Evolutionary conservation across 1,140 invertebrate genomes (phyloP).

Genomic region (Trichomalopsis sarcophagae): DNA sequence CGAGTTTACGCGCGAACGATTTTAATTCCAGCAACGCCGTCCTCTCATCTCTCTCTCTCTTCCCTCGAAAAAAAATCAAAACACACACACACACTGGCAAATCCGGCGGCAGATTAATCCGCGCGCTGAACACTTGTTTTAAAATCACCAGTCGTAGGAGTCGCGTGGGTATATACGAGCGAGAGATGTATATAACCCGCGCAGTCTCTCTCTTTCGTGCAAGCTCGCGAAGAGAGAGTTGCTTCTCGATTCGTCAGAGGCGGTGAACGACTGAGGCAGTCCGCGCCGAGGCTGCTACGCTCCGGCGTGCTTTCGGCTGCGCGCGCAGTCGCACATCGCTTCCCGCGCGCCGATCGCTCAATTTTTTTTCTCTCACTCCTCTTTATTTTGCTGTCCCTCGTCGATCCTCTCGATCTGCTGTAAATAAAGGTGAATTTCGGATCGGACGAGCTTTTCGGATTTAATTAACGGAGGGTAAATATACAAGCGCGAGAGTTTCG

Average conservation of each 20-base stretch:
- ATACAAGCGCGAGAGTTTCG: too few relatives aligned
- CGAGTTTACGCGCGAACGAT: too few relatives aligned
- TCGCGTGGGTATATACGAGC: not conserved
- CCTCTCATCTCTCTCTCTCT: not conserved
- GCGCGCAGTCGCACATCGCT: not conserved
- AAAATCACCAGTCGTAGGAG: not conserved
- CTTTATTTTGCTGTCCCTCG: too few relatives aligned
- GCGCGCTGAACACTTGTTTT: not conserved
- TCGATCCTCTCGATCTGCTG: too few relatives aligned
- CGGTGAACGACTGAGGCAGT: conserved; percentile 42
- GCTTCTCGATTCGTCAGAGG: conserved; percentile 26
- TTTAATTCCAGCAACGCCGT: not conserved
- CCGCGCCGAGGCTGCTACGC: conserved; percentile 11
- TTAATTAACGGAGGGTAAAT: too few relatives aligned
- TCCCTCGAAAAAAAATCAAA: not conserved
- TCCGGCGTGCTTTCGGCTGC: not conserved
- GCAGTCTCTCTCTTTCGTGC: not conserved
- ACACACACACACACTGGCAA: not conserved
- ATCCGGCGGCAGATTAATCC: not conserved
- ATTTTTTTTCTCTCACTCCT: not conserved
- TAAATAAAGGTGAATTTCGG: too few relatives aligned
- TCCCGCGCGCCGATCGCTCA: not conserved
- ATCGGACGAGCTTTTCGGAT: too few relatives aligned
- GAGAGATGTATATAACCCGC: not conserved
- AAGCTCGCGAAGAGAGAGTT: not conserved